Conservation (phyloP, 2,797 vertebrate genomes). For the Alca torda region DNA sequence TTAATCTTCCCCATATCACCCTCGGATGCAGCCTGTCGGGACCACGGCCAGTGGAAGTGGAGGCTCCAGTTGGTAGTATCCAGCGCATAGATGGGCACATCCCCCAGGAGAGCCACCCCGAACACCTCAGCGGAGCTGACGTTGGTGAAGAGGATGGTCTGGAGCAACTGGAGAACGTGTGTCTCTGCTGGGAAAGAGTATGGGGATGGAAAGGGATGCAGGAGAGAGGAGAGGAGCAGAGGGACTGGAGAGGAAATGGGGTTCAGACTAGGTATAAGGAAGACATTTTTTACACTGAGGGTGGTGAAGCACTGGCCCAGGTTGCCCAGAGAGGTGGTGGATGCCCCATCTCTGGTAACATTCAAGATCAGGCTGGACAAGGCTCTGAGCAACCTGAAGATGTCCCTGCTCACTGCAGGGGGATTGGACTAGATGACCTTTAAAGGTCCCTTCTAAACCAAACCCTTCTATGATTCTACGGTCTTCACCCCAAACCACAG, state of each 20-base stretch:
- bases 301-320: neutral
- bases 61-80: neutral
- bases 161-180: neutral
- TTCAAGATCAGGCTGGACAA: neutral
- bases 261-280: neutral
- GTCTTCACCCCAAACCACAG: neutral
- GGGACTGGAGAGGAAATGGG: neutral
- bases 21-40: neutral
- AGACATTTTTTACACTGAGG: neutral
- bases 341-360: neutral
- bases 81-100: neutral
- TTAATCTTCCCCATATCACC: neutral
- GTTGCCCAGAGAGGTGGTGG: neutral
- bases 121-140: neutral
- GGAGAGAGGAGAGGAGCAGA: neutral
- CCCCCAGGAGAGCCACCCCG: neutral
- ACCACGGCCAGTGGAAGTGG: neutral
- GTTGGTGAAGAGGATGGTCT: neutral
- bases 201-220: neutral
- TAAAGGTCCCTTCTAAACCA: neutral
- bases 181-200: neutral
- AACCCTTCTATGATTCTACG: neutral
- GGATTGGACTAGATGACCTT: neutral
- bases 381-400: neutral
- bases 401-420: neutral